phyloP scores from a whole-genome alignment of 2,888 invertebrate genomes.

The Malthinus flaveolus region DNA sequence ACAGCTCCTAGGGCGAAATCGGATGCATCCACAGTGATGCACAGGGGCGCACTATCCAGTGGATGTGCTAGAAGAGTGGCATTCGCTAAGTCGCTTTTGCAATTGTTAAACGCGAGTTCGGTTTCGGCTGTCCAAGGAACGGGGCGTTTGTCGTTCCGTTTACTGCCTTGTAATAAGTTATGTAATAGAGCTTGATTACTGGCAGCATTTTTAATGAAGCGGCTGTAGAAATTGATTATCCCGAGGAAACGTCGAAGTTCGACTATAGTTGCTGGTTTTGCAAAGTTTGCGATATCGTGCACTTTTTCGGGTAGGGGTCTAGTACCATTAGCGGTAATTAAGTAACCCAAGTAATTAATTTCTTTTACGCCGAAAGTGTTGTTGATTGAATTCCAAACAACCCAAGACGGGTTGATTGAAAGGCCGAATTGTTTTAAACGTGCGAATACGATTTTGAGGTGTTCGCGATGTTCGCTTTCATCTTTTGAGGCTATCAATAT shows the following conservation, averaged over 20 bases:
- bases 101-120: background rate
- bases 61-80: constrained; percentile 31
- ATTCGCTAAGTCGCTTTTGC: constrained; percentile 22
- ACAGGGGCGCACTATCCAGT: background rate
- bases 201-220: constrained; percentile 38
- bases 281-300: background rate
- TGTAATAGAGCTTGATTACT: background rate
- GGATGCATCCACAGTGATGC: constrained; percentile 35
- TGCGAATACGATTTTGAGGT: background rate
- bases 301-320: background rate
- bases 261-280: background rate
- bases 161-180: no score
- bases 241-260: constrained; percentile 43
- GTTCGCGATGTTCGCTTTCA: background rate
- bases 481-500: background rate
- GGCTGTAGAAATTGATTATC: constrained; percentile 47
- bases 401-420: background rate
- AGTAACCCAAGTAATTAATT: background rate
- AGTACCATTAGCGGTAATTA: background rate
- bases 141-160: no score
- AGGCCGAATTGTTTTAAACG: background rate
- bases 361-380: background rate
- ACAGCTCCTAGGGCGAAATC: constrained; percentile 35
- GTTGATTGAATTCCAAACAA: no score
- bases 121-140: no score